Evolutionary conservation across 2,113 vertebrate genomes (phyloP).

Genomic region (Micronisus gabar): DNA sequence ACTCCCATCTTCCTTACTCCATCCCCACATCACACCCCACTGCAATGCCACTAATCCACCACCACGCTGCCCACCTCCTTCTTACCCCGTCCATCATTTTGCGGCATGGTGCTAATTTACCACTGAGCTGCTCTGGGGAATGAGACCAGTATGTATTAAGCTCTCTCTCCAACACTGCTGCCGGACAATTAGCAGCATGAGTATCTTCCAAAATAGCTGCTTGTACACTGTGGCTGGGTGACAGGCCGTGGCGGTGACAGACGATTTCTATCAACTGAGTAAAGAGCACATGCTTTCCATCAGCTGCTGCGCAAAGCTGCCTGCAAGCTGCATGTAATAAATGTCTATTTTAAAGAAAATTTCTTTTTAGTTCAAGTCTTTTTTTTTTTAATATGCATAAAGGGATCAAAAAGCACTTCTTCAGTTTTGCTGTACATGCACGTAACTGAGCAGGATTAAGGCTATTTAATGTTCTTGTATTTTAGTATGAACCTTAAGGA

Average conservation of each 20-base stretch:
- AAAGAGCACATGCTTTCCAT: not conserved
- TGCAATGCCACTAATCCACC: not conserved
- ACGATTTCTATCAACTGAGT: accelerated
- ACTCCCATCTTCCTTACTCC: not conserved
- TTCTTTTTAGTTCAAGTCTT: not conserved
- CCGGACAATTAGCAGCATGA: not conserved
- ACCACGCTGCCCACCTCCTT: accelerated
- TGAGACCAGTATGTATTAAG: accelerated
- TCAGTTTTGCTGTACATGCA: not conserved
- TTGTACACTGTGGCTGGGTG: not conserved
- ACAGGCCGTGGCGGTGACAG: not conserved
- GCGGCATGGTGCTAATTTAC: not conserved
- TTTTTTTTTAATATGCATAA: not conserved
- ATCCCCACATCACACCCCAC: no score
- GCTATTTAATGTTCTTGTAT: not conserved
- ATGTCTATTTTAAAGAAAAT: not conserved
- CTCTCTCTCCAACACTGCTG: not conserved
- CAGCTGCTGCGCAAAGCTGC: not conserved
- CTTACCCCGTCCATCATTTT: not conserved
- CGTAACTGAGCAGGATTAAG: not conserved
- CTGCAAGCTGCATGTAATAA: not conserved
- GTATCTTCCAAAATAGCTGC: not conserved
- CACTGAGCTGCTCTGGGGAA: not conserved
- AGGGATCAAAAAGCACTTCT: not conserved
- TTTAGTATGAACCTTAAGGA: not conserved